These are phyloP conservation scores for Hexactinellida sp. DNA, from an alignment of 37 sponge, comb jelly and placozoan genomes.

Conservation along the genomic window DNA sequence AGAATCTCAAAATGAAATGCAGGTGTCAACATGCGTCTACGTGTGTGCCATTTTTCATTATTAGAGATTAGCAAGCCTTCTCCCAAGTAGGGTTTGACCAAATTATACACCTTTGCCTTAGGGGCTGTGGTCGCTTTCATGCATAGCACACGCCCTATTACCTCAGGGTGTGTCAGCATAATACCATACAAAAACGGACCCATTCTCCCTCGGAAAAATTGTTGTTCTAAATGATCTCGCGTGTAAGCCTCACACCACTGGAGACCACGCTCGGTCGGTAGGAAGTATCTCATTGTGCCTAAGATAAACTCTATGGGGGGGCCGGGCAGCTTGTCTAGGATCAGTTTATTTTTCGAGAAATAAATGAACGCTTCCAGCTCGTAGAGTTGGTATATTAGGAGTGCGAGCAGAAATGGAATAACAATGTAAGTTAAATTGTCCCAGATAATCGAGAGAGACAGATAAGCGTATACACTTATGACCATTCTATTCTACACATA, in stretches of 20 bases:
- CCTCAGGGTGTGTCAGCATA: background rate
- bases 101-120: background rate
- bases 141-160: background rate
- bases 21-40: conserved; percentile 61
- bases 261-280: background rate
- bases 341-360: background rate
- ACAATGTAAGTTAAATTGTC: background rate
- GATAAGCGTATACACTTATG: too few relatives aligned
- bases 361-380: background rate
- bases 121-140: background rate
- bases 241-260: background rate
- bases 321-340: background rate
- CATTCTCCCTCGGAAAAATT: background rate
- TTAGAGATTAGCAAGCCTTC: conserved; percentile 57
- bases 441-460: too few relatives aligned
- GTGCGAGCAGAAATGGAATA: background rate
- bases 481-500: too few relatives aligned
- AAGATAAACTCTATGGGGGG: background rate
- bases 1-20: conserved; percentile 71
- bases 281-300: background rate
- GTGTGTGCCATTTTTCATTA: conserved; percentile 55
- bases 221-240: background rate
- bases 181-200: background rate
- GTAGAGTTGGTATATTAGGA: background rate
- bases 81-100: conserved; percentile 23